Evolutionary conservation across 2,113 vertebrate genomes (phyloP), one percentile per base, ranked within the genome.

Genomic region (Ornithorhynchus anatinus): DNA sequence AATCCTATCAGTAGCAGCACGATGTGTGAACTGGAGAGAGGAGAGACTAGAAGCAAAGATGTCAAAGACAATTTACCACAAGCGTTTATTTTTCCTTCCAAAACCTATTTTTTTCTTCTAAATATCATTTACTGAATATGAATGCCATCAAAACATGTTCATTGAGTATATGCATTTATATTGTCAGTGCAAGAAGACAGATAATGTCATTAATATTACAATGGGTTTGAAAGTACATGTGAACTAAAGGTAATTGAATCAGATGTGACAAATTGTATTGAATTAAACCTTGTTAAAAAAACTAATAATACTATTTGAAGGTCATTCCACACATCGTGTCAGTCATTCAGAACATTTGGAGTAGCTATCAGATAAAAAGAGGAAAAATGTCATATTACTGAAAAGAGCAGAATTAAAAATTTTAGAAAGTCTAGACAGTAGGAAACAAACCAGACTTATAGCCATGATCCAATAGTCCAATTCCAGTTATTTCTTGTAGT

Each of bases 231-330:
- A 82, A 76, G 15, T 51, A 6, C 20, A 70, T 79, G 63, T 47
- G 15, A 64, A 76, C 14, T 65, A 86, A 82, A 57, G 31, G 27
- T 75, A 76, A 65, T 10, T 59, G 29, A 85, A 62, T 79, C 31
- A 1, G 14, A 17, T 12, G 16, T 63, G 38, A 68, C 20, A 66
- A 84, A 77, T 77, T 75, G 1, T 19, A 27, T 7, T 60, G 27
- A 78, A 80, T 42, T 79, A 80, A 60, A 31, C 61, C 8, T 67
- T 57, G 6, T 80, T 81, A 59, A 39, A 72, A 59, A 58, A 61
- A 8, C 0, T 17, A 23, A 19, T 77, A 62, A 71, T 84, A 71
- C 54, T 69, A 27, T 69, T 15, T 72, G 54, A 77, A 82, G 44
- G 45, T 72, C 51, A 80, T 64, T 77, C 33, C 4, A 76, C 0